Base-by-base conservation (phyloP, 2,888 invertebrate species). In the Romanomermis culicivorax region DNA sequence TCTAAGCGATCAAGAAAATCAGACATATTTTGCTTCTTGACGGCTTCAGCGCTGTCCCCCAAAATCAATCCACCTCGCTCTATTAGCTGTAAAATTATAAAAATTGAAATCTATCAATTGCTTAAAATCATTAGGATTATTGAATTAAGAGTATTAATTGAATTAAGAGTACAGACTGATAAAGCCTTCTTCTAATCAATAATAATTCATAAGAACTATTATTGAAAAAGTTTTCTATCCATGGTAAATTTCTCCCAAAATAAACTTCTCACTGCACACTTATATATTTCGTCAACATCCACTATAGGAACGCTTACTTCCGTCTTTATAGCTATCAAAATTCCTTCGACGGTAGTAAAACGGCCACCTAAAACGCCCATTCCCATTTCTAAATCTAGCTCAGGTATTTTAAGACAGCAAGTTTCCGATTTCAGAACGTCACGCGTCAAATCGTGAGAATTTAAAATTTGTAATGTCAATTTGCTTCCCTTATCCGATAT, bases 391-490 rank as follows among this genome's bases (percentile, higher is more conserved):
- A 93, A 72, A 1, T 88, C 85, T 54, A 97, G 67, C 70, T 93
- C 87, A 0, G 93, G 93, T 62, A 91, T 81, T 43, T 71, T 67
- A 61, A 91, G 66, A 17, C 74, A 70, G 64, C 86, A 85, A 0
- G 83, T 84, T 63, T 87, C 88, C 1, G 86, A 84, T 77, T 95
- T 97, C 0, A 97, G 75, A 17, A 97, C 78, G 71, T 97, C 95
- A n/a, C 97, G 75, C 0, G 79, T 80, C 65, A 95, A 80, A 72
- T 97, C 95, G 1, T 80, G 78, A 48, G 71, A 76, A 43, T 73
- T 73, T 0, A 76, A 75, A 2, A 95, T 75, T 48, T 76, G 74
- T 1, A 93, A 78, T 65, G 80, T 81, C 58, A 89, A 82, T 58
- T 74, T 77, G 0, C 81, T 76, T 0, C 91, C 93, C 60, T 78